Evolutionary conservation across 1,140 invertebrate genomes (phyloP), one percentile per base, ranked within the genome.

Genomic region (Dryas iulia): DNA sequence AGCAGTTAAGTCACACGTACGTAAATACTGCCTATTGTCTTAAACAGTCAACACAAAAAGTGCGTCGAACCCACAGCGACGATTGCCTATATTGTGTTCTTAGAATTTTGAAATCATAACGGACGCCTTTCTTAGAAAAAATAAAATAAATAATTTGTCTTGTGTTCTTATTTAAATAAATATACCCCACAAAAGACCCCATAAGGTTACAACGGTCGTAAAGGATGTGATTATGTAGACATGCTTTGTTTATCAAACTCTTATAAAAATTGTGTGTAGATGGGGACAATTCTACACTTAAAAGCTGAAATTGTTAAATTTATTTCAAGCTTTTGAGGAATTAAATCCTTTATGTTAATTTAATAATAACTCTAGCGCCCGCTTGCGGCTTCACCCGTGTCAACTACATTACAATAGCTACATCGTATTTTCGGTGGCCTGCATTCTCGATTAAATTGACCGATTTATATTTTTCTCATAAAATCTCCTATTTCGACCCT

Each of bases 31-130:
- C 23, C 52, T 63, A 58, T 67, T 64, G 59, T 26, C 14, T 47
- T 3, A 47, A 1, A 21, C 39, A 47, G 8, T 67, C 47, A 52
- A 59, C 59, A 67, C 66, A 67, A 61, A 67, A 67, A 67, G 66
- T 67, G 14, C 66, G 66, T 33, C 59, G 66, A 67, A 67, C 66
- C 39, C 63, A 18, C 59, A n/a, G 8, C 52, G n/a, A 33, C 59
- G 59, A 62, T 62, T 53, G 62, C 33, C 24, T 52, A 23, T 23
- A 47, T 35, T 67, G 18, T 66, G 23, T 67, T 67, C 66, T 31
- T 35, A 67, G 66, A 67, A 67, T 54, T 61, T 54, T 61, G 21
- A 54, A 61, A 67, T 61, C 47, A 61, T 67, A 67, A 67, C 66
- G 52, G 59, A 35, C 35, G 21, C 28, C 12, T 3, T 61, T 67